Percentiles rank a stretch among this genome's conserved stretches.
phyloP scores from a whole-genome alignment of 1,140 invertebrate species.

The Lasioglossum baleicum region DNA sequence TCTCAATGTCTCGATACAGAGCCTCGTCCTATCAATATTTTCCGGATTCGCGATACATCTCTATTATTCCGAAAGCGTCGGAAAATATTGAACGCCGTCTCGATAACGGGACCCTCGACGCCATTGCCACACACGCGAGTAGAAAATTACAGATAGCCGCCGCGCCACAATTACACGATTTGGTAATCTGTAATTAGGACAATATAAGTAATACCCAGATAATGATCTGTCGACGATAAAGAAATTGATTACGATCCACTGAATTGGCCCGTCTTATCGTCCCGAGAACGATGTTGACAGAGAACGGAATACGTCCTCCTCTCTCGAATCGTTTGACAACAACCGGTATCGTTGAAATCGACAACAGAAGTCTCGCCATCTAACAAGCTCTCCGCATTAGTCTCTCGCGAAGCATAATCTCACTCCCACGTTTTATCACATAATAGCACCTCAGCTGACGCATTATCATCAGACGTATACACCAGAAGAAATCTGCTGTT shows the following conservation, averaged over 20 bases:
- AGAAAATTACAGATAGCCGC: background rate
- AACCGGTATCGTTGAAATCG: background rate
- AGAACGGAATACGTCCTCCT: background rate
- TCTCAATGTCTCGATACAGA: background rate
- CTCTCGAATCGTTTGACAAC: too few species aligned
- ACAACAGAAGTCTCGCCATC: background rate
- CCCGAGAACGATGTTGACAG: background rate
- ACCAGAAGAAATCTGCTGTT: too few species aligned
- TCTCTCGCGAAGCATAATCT: background rate
- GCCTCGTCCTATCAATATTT: background rate
- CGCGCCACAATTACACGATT: slow-evolving; percentile 14
- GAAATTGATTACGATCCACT: slow-evolving; percentile 5
- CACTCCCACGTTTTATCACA: background rate
- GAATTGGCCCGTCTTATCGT: slow-evolving; percentile 14
- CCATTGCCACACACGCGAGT: background rate
- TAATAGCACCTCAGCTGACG: too few species aligned
- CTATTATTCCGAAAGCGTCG: background rate
- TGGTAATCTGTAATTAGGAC: slow-evolving; percentile 10
- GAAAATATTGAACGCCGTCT: slow-evolving; percentile 16
- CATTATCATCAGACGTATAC: background rate
- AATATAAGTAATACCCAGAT: background rate
- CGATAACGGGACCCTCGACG: slow-evolving; percentile 15
- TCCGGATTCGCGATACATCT: slow-evolving; percentile 7
- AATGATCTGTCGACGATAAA: background rate
- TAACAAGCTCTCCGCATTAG: too few species aligned